Base-by-base conservation (phyloP, 2,113 vertebrate species). In the Todiramphus chloris region DNA sequence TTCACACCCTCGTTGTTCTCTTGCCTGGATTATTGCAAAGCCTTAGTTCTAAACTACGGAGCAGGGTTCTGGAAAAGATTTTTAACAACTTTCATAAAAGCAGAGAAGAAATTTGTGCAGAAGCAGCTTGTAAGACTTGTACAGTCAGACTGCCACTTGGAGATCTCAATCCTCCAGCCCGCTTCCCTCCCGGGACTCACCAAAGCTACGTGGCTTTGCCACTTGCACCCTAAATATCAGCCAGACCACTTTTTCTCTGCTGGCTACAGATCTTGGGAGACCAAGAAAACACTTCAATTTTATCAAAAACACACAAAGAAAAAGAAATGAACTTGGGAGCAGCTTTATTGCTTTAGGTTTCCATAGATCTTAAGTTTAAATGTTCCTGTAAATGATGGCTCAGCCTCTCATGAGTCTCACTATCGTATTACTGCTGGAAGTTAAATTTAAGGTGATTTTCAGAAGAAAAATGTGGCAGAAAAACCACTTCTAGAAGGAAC, bases 11-110 rank as follows among this genome's bases (percentile, higher is more conserved):
- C 2, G 0, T 48, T 82, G 43, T 68, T 67, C 75, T 81, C 91
- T 67, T 79, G 48, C 89, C 73, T 44, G n/a, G 60, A 58, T 73
- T 90, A 73, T 4, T 83, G 56, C 78, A 76, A 87, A 73, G 80
- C 31, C 70, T 67, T 30, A 77, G 41, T 74, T 44, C 9, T 2
- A 80, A 93, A 94, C 90, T 11, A 79, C 0, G 5, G 62, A 83
- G 60, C n/a, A 60, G 56, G 35, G 64, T 1, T 31, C 35, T 35
- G 51, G 58, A 35, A 91, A 93, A 70, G 5, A 78, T 33, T 28
- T 18, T 20, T n/a, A 43, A 33, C 44, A 44, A 44, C 21, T 37
- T 35, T 9, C 16, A 63, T 5, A 19, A 87, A 95, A 95, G 93
- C 0, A 50, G 1, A 3, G 50, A 50, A 5, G 62, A n/a, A 50